Percentiles rank a stretch among this genome's conserved stretches.
These are phyloP conservation scores for Nemotelus nigrinus DNA, from an alignment of 2,888 invertebrate species.

Conservation along the genomic window DNA sequence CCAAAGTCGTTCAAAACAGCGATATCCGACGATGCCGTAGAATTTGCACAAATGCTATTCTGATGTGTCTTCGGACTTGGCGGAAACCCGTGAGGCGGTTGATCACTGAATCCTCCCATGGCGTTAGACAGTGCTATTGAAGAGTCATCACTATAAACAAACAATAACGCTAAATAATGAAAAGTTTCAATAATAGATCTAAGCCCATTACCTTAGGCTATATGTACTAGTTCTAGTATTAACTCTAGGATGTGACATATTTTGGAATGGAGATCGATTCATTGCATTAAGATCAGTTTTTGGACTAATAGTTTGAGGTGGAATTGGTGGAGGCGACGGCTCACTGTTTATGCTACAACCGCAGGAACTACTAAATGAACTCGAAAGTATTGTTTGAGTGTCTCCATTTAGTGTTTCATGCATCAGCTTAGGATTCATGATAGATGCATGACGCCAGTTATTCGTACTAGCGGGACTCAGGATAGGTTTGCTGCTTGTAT, in stretches of 20 bases:
- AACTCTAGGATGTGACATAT: conserved; percentile 52
- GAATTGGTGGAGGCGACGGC: conserved; percentile 47
- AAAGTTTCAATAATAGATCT: neutral
- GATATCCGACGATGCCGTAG: conserved; percentile 1
- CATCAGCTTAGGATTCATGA: conserved; percentile 34
- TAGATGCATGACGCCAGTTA: conserved; percentile 45
- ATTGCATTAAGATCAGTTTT: conserved; percentile 56
- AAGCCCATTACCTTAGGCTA: conserved; percentile 48
- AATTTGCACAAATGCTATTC: conserved; percentile 47
- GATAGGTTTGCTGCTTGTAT: conserved; percentile 49
- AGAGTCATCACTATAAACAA: conserved; percentile 46
- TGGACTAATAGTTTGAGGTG: conserved; percentile 60
- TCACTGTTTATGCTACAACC: conserved; percentile 38
- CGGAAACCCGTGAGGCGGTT: conserved; percentile 45
- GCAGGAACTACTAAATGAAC: conserved; percentile 30
- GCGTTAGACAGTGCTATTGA: conserved; percentile 19
- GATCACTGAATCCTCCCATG: conserved; percentile 31
- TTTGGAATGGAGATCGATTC: conserved; percentile 62
- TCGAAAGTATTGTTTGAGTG: conserved; percentile 35
- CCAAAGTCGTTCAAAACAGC: conserved; percentile 44
- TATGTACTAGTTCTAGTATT: conserved; percentile 49
- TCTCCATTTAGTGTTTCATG: conserved; percentile 41
- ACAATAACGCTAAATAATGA: neutral
- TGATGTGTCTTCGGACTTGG: conserved; percentile 49
- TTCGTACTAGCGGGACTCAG: conserved; percentile 47